Percentiles rank a stretch among this genome's conserved stretches.
Conservation (phyloP, 1,140 invertebrate genomes). For the Steinernema feltiae region DNA sequence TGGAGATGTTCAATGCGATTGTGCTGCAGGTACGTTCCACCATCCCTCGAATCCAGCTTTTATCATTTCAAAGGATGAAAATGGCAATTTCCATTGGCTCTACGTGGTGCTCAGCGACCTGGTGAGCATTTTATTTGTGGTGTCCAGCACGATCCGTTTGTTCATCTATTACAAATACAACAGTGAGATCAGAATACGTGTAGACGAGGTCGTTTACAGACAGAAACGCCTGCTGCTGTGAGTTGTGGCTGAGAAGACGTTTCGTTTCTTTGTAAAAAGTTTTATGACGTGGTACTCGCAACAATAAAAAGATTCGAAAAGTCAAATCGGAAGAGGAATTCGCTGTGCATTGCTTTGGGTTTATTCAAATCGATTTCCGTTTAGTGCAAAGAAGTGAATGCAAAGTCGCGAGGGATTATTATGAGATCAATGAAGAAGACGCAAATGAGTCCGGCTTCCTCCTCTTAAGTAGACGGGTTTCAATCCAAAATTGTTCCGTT, state of each 20-base stretch:
- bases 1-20: not conserved
- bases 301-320: not conserved
- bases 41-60: not conserved
- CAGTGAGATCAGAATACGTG: not conserved
- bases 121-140: not conserved
- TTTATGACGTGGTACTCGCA: not conserved
- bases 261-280: not conserved
- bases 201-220: not conserved
- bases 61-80: not conserved
- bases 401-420: not conserved
- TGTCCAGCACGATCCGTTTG: not conserved
- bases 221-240: not conserved
- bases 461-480: not conserved
- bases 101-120: not conserved
- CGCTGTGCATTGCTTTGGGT: not conserved
- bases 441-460: not conserved
- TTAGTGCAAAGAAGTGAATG: not conserved
- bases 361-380: not conserved
- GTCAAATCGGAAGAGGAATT: not conserved
- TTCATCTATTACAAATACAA: conserved; percentile 17
- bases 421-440: not conserved
- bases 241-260: no score
- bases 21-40: not conserved
- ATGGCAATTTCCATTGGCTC: not conserved
- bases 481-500: not conserved